phyloP scores from a whole-genome alignment of 1,140 invertebrate genomes.

The Eupeodes corollae region DNA sequence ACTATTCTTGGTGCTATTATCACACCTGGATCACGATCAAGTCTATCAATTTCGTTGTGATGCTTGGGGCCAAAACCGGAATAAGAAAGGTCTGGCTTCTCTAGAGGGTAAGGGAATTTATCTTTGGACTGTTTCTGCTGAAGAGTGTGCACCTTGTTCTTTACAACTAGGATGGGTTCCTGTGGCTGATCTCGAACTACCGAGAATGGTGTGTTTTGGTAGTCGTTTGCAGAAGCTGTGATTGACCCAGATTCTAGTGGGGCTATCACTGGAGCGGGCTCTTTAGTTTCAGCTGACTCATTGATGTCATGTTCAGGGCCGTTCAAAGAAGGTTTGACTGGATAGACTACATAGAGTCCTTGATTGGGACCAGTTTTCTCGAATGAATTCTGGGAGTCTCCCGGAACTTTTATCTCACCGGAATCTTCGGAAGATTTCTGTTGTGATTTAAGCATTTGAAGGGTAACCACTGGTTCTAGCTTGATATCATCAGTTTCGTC shows the following conservation, averaged over 20 bases:
- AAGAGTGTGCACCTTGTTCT: slow-evolving; percentile 35
- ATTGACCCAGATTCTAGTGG: slow-evolving; percentile 9
- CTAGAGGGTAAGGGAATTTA: slow-evolving; percentile 50
- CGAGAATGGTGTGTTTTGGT: slow-evolving; percentile 33
- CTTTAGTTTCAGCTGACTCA: slow-evolving; percentile 5
- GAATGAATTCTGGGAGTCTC: slow-evolving; percentile 31
- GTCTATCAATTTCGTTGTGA: not conserved
- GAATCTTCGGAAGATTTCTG: slow-evolving; percentile 26
- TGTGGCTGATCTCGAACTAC: slow-evolving; percentile 39
- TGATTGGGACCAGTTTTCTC: slow-evolving; percentile 1
- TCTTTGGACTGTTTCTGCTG: slow-evolving; percentile 37
- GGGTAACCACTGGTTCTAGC: slow-evolving; percentile 42
- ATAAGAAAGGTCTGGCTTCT: slow-evolving; percentile 39
- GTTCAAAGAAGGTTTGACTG: slow-evolving; percentile 35
- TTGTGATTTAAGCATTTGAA: slow-evolving; percentile 53
- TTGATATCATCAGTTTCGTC: slow-evolving; percentile 24
- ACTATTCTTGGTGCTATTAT: slow-evolving; percentile 25
- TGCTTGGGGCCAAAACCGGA: slow-evolving; percentile 13
- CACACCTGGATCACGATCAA: slow-evolving; percentile 14
- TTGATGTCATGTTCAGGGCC: slow-evolving; percentile 9
- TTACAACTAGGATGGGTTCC: slow-evolving; percentile 36
- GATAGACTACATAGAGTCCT: slow-evolving; percentile 53
- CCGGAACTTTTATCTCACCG: slow-evolving; percentile 26
- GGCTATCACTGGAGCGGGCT: slow-evolving; percentile 8
- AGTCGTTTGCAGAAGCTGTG: slow-evolving; percentile 16